Base-by-base conservation (phyloP, 2,888 invertebrate species). In the Campopleginae sp. region DNA sequence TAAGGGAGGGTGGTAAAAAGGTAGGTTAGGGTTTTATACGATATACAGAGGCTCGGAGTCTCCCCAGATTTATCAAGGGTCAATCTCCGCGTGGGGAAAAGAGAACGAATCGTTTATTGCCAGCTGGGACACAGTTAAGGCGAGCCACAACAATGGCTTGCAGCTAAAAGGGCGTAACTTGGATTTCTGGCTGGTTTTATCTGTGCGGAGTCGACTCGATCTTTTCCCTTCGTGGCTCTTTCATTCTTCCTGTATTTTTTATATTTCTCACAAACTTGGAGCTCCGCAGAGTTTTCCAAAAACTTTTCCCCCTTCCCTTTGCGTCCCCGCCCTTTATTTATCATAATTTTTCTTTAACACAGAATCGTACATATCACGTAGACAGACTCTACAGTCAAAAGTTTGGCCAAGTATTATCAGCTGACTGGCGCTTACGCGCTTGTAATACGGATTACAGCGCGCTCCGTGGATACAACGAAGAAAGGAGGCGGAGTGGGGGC, bases 181-280 rank as follows among this genome's bases (percentile, higher is more conserved):
- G 23, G 48, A 48, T 51, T 31, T 14, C 38, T n/a, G 14, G 44
- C 44, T 12, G 44, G n/a, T 2, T 46, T 46, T n/a, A 74, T 42
- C 38, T 74, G 8, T n/a, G 3, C 33, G 12, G 2, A 19, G 51
- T 23, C n/a, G 14, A 44, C 17, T 68, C 68, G 17, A 46, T 46
- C 80, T 66, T 33, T 48, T 71, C 87, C 88, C 85, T 82, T 85
- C 86, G 80, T 82, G 88, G 87, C 86, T 68, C 68, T 70, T 89
- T 79, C 75, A 65, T 31, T 19, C 23, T 72, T 74, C n/a, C 31
- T 48, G 27, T 48, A 68, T 42, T 46, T 51, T 61, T 80, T 68
- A 48, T 46, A 14, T n/a, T 14, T 19, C 33, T n/a, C 5, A 31
- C 51, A n/a, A 6, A 14, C 44, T 2, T 2, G 19, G 31, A 19